A percentile compares a stretch with the other conserved stretches of the same genome.
Conservation (phyloP, 2,888 invertebrate species). For the Lasioglossum villosulum region DNA sequence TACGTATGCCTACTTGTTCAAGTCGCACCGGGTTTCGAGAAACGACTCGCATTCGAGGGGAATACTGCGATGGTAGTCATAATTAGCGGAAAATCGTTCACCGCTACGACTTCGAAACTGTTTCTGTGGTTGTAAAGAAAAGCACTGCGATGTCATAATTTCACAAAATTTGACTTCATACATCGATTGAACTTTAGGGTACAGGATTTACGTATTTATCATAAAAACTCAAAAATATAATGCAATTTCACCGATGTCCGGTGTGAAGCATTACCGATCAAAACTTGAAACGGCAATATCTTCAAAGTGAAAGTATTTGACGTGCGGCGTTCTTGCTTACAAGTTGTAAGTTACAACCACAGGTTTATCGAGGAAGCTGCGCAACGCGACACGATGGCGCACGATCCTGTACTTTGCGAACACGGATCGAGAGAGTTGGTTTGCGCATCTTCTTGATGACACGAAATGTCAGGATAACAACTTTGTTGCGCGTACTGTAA, state of each 20-base stretch:
- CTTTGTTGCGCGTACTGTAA: not conserved
- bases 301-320: too few relatives aligned
- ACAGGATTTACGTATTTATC: too few relatives aligned
- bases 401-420: not conserved
- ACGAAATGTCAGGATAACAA: not conserved
- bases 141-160: too few relatives aligned
- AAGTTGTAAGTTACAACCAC: too few relatives aligned
- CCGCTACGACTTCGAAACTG: not conserved
- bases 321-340: too few relatives aligned
- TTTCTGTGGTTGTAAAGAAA: not conserved
- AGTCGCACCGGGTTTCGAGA: not conserved
- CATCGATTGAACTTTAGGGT: too few relatives aligned
- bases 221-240: too few relatives aligned
- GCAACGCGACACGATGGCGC: not conserved
- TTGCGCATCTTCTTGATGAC: not conserved
- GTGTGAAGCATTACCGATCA: too few relatives aligned
- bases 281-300: too few relatives aligned
- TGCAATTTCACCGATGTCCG: too few relatives aligned
- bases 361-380: not conserved
- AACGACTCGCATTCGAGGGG: conserved; percentile 1
- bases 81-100: not conserved
- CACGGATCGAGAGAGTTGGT: not conserved
- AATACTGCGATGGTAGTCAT: not conserved
- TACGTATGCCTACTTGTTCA: not conserved
- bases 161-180: too few relatives aligned